Evolutionary conservation across 2,797 vertebrate genomes (phyloP), one percentile per base, ranked within the genome.

Genomic region (Chelmon rostratus): DNA sequence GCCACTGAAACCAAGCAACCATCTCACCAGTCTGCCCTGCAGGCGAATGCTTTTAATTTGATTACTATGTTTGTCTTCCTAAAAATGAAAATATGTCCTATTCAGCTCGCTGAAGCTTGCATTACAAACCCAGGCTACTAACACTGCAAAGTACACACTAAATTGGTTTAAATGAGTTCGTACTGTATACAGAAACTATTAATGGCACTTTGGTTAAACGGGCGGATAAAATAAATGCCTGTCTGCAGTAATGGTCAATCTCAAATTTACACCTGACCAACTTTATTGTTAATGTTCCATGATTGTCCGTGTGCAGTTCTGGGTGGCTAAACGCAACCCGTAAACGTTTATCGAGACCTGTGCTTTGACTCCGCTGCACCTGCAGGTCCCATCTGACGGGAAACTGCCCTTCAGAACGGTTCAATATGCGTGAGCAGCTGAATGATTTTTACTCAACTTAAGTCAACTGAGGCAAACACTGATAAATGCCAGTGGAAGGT

Each of bases 401-500:
- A 88, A 86, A 61, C 56, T 82, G 86, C 73, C 89, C 88, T 87
- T 92, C 81, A 84, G 67, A 78, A 66, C 8, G 61, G 78, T 79
- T 94, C 90, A 86, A 91, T 85, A 83, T 64, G 78, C 73, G 78
- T 44, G 70, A 80, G 82, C 57, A 59, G 73, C 86, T 80, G 59
- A 91, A 91, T 85, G 85, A 90, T 92, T 90, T 92, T 87, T 85
- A 76, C 88, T 92, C 84, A 81, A 83, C 81, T 65, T 66, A 83
- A 90, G 75, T 91, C 89, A 82, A 85, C 86, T 78, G 80, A 90
- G 80, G 81, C 86, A 90, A 89, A 92, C 85, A 68, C 78, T 81
- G 87, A 92, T 86, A 89, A 91, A 93, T 89, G 89, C 87, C 89
- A 90, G 81, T 79, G 78, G 89, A 91, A 83, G 90, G 89, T 92